Percentiles rank a stretch among this genome's conserved stretches.
Conservation (phyloP, 2,797 vertebrate genomes). For the Typhlichthys subterraneus region DNA sequence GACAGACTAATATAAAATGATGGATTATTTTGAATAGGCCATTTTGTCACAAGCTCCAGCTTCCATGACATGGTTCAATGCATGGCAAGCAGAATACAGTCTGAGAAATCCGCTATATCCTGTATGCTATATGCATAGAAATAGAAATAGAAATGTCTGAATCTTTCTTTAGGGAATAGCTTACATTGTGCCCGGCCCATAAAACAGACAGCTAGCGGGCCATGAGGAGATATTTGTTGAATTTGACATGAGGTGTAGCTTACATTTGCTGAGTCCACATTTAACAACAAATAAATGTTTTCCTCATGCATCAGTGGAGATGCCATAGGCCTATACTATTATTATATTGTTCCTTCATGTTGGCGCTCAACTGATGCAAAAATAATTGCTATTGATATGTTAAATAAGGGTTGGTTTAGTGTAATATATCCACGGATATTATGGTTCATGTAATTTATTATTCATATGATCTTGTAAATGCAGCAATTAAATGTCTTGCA, state of each 20-base stretch:
- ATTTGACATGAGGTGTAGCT: no score
- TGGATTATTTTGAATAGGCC: no score
- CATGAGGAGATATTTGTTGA: no score
- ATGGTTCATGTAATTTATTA: background rate
- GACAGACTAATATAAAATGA: no score
- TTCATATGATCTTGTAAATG: background rate
- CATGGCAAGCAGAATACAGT: background rate
- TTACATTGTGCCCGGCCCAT: no score
- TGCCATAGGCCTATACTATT: background rate
- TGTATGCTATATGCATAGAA: no score
- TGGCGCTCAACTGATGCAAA: background rate
- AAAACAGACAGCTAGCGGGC: no score
- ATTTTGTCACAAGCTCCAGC: no score
- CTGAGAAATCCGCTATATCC: background rate
- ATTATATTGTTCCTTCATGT: slow-evolving; percentile 6
- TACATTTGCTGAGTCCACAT: no score
- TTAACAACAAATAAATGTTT: background rate
- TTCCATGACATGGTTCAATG: background rate
- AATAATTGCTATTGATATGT: background rate
- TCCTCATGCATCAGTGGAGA: background rate
- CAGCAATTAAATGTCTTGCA: slow-evolving; percentile 7
- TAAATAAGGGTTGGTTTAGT: background rate
- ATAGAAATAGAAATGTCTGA: background rate
- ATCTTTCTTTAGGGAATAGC: background rate
- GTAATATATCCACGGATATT: slow-evolving; percentile 15